phyloP scores from a whole-genome alignment of 1,140 invertebrate species.

The Ericerus pela region DNA sequence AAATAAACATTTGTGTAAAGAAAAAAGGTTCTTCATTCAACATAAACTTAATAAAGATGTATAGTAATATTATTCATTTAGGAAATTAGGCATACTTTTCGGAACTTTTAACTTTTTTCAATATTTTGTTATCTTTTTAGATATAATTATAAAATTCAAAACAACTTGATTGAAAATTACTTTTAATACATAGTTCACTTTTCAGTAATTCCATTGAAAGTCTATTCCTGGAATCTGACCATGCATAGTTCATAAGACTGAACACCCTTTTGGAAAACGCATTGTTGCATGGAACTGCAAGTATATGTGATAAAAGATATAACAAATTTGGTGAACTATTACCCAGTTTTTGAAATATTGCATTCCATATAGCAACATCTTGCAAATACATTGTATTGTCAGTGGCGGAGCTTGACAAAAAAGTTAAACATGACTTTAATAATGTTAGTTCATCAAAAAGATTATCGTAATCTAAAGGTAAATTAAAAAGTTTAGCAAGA shows the following conservation, averaged over 20 bases:
- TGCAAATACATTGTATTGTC: too few species aligned
- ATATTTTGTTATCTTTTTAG: too few species aligned
- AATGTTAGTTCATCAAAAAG: constrained; percentile 3
- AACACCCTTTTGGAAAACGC: not conserved
- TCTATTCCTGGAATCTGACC: not conserved
- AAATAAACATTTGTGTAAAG: too few species aligned
- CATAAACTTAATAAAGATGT: too few species aligned
- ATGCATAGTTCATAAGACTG: not conserved
- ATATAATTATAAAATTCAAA: too few species aligned
- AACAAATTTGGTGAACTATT: not conserved
- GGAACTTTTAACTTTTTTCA: too few species aligned
- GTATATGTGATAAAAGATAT: not conserved
- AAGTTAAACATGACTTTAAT: not conserved
- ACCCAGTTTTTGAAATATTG: not conserved
- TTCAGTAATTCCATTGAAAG: not conserved
- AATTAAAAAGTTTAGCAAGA: not conserved
- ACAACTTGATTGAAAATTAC: too few species aligned
- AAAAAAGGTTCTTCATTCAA: too few species aligned
- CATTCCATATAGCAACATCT: not conserved
- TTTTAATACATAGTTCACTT: not conserved
- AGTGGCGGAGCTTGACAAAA: too few species aligned
- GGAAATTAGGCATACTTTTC: too few species aligned
- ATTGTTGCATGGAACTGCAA: constrained; percentile 1
- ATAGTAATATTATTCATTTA: too few species aligned
- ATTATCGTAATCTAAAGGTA: not conserved